These are phyloP conservation scores for Euclidia mi DNA, from an alignment of 2,888 invertebrate genomes.

Conservation along the genomic window DNA sequence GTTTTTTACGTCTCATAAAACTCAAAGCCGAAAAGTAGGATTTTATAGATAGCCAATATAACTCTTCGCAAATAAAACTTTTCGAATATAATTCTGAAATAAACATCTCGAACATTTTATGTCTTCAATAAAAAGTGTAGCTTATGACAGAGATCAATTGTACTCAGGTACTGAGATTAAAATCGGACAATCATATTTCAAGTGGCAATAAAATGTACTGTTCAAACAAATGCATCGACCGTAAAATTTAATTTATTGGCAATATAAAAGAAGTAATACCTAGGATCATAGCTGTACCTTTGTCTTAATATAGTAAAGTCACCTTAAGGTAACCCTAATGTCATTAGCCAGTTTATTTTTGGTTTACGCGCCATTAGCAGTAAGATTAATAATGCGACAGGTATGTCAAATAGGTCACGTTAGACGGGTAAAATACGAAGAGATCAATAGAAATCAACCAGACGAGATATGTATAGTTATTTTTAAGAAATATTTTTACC, in stretches of 20 bases:
- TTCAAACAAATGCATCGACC: constrained; percentile 9
- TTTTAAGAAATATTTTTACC: no score
- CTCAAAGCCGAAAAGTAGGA: neutral
- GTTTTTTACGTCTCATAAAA: neutral
- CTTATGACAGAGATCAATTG: neutral
- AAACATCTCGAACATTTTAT: neutral
- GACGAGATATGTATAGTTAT: no score
- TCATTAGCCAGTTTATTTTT: no score
- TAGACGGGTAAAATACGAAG: no score
- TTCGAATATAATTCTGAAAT: neutral
- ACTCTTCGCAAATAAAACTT: neutral
- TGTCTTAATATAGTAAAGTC: neutral
- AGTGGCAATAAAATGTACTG: constrained; percentile 9
- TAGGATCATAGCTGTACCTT: neutral
- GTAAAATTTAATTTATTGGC: constrained; percentile 13
- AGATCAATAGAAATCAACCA: no score
- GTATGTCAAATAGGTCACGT: no score
- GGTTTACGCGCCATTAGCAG: no score
- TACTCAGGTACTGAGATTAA: neutral
- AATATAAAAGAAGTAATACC: constrained; percentile 6
- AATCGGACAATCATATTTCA: constrained; percentile 13
- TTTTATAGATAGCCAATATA: neutral
- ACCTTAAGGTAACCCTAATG: neutral
- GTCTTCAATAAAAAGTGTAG: neutral
- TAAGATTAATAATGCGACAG: no score